Conservation (phyloP, 2,888 invertebrate genomes). For the Cotesia congregata region DNA sequence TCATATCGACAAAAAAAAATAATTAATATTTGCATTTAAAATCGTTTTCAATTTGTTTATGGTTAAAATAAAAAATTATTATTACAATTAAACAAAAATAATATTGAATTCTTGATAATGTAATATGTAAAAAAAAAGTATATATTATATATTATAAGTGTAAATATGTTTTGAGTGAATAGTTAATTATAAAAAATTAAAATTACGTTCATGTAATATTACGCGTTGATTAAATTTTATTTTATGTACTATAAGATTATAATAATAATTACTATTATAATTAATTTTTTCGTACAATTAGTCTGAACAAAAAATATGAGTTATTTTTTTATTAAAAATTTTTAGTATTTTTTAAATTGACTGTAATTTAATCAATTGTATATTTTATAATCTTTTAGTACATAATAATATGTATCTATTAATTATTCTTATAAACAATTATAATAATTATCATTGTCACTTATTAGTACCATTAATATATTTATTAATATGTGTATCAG, state of each 20-base stretch:
- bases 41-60: neutral
- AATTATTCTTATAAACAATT: slow-evolving; percentile 34
- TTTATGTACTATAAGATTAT: neutral
- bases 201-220: neutral
- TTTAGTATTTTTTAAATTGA: neutral
- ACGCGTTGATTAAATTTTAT: neutral
- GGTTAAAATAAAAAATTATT: neutral
- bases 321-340: neutral
- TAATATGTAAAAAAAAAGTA: neutral
- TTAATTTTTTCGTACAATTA: neutral
- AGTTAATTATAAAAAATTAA: neutral
- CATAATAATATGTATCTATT: neutral
- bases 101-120: neutral
- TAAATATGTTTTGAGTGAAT: neutral
- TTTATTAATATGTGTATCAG: slow-evolving; percentile 50
- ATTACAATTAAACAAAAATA: neutral
- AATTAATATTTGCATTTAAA: slow-evolving; percentile 10
- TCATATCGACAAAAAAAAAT: neutral
- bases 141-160: neutral
- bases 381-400: neutral
- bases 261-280: neutral
- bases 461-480: slow-evolving; percentile 30
- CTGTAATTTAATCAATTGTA: neutral
- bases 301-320: neutral
- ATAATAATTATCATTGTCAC: neutral